Evolutionary conservation across 2,888 invertebrate genomes (phyloP).

Genomic region (Epirrhoe alternata): DNA sequence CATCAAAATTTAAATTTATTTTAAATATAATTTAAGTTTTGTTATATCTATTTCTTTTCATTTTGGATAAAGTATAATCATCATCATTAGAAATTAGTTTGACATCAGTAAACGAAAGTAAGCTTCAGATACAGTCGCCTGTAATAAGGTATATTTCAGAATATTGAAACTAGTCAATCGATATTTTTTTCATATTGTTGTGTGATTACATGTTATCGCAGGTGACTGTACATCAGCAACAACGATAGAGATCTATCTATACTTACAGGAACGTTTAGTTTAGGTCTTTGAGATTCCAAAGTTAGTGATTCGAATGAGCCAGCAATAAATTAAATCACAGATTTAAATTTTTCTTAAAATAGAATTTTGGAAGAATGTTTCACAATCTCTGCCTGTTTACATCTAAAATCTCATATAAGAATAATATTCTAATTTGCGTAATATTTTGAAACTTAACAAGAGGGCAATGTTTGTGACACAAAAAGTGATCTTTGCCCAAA

Average conservation of each 20-base stretch:
- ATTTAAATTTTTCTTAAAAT: constrained; percentile 76
- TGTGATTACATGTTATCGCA: too few species aligned
- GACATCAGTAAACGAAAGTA: constrained; percentile 36
- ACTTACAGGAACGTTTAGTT: constrained; percentile 82
- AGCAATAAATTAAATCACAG: constrained; percentile 84
- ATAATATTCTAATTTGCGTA: constrained; percentile 70
- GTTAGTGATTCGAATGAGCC: constrained; percentile 53
- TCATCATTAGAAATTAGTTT: constrained; percentile 25
- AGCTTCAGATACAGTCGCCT: constrained; percentile 45
- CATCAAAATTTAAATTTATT: not conserved
- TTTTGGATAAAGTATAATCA: not conserved
- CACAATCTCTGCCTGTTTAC: constrained; percentile 59
- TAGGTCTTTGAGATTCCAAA: constrained; percentile 69
- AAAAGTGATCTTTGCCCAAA: constrained; percentile 51
- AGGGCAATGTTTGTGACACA: constrained; percentile 49
- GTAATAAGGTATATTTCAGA: too few species aligned
- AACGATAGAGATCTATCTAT: constrained; percentile 82
- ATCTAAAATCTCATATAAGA: constrained; percentile 69
- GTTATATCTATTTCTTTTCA: not conserved
- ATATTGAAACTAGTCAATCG: too few species aligned
- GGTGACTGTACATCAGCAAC: constrained; percentile 61
- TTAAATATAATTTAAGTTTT: not conserved
- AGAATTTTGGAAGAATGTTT: constrained; percentile 50
- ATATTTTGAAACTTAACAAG: constrained; percentile 81
- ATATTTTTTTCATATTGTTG: too few species aligned